Conservation (phyloP, 1,140 invertebrate genomes). For the Drosophila sp. region DNA sequence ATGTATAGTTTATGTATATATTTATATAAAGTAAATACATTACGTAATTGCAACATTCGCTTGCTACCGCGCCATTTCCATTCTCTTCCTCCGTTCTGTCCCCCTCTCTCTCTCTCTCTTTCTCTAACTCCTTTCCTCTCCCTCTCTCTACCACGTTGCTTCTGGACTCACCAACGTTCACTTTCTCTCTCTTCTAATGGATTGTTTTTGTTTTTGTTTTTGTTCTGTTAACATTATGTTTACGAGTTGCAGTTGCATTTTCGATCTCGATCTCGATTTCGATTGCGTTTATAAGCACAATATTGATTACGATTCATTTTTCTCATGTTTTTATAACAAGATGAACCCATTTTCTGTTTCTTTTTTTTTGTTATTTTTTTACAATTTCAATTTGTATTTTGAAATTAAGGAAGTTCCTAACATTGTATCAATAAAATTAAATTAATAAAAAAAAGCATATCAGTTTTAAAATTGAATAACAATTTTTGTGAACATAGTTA, state of each 20-base stretch:
- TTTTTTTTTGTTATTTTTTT: constrained; percentile 44
- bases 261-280: constrained; percentile 23
- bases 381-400: constrained; percentile 54
- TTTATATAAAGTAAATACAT: constrained; percentile 80
- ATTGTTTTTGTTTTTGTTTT: constrained; percentile 46
- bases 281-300: constrained; percentile 11
- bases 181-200: constrained; percentile 9
- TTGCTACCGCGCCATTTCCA: constrained; percentile 31
- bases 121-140: too few relatives aligned
- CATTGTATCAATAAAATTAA: constrained; percentile 25
- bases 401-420: constrained; percentile 61
- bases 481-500: constrained; percentile 65
- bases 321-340: constrained; percentile 8
- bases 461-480: constrained; percentile 40
- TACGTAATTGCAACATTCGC: constrained; percentile 77
- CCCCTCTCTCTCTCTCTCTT: neutral
- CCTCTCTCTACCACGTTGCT: constrained; percentile 5
- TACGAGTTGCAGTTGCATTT: constrained; percentile 18
- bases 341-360: constrained; percentile 5
- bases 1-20: constrained; percentile 65
- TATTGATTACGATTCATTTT: constrained; percentile 9
- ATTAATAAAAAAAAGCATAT: constrained; percentile 46
- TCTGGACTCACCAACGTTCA: constrained; percentile 23
- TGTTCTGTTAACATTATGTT: constrained; percentile 49
- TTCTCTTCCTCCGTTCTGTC: neutral